A percentile compares a stretch with the other conserved stretches of the same genome.
These are phyloP conservation scores for Mystacornis crossleyi DNA, from an alignment of 2,113 vertebrate species.

Conservation along the genomic window DNA sequence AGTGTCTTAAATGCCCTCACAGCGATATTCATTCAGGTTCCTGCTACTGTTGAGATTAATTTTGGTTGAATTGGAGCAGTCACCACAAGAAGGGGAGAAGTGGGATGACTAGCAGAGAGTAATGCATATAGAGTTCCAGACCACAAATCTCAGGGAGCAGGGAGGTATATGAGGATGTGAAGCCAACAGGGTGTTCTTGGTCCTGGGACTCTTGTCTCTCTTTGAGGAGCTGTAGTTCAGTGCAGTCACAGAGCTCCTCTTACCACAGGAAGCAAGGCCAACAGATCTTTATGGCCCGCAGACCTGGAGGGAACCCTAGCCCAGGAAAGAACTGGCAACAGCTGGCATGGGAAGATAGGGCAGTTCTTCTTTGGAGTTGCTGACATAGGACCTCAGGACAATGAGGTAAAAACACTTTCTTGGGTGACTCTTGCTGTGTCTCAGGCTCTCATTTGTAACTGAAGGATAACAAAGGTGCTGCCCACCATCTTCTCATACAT, in stretches of 20 bases:
- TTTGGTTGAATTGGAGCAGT: not conserved
- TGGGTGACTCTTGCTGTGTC: not conserved
- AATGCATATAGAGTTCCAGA: not conserved
- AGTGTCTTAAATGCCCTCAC: not conserved
- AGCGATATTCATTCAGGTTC: not conserved
- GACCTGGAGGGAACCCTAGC: not conserved
- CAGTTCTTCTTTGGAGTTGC: not conserved
- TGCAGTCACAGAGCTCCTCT: not conserved
- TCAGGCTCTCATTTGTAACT: not conserved
- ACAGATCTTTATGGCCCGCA: not conserved
- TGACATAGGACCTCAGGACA: not conserved
- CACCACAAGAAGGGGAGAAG: not conserved
- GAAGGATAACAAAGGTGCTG: not conserved
- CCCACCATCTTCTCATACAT: not conserved
- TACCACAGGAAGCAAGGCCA: not conserved
- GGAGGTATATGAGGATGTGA: not conserved
- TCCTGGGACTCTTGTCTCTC: not conserved
- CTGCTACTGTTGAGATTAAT: not conserved
- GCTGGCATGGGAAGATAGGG: not conserved
- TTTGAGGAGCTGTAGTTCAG: not conserved
- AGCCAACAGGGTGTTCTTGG: fast-evolving
- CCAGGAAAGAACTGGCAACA: not conserved
- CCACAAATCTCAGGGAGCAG: not conserved
- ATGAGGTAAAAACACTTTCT: not conserved
- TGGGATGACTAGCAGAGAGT: not conserved